Evolutionary conservation across 1,140 invertebrate species (phyloP), one percentile per base, ranked within the genome.

Genomic region (Caenorhabditis inopinata): DNA sequence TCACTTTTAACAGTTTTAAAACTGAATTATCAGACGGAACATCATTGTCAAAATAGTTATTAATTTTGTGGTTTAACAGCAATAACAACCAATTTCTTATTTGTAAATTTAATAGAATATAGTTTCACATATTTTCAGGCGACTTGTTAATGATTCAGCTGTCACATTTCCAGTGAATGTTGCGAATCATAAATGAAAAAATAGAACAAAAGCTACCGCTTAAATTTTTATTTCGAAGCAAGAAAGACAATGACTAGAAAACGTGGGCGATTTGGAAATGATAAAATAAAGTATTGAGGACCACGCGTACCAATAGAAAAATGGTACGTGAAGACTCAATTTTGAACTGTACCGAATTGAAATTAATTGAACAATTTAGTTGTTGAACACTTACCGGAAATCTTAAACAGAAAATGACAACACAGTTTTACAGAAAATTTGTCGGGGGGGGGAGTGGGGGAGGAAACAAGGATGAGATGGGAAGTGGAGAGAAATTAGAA

Each of bases 321-420:
- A 48, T 3, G 46, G 46, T 23, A 51, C 48, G 4, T 51, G 48
- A 23, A 51, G 48, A 51, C 48, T n/a, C 48, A 51, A 6, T 51
- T 51, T 51, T 51, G 48, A 51, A 51, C 48, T 51, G 48, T 23
- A 51, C 48, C 48, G 18, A 51, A 51, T 51, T n/a, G 6, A 51
- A 51, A 51, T 7, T 42, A 7, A 23, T 51, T 23, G 21, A 51
- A 51, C 48, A 23, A 51, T 23, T 6, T 23, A 51, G n/a, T 23
- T 51, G 25, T 29, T 32, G 23, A 58, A 58, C 51, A 58, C n/a
- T 68, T 68, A 68, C 58, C 58, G 58, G 58, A 68, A 32, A 5
- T 38, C 23, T 9, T 21, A 68, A 68, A 42, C 38, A 18, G 32
- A 68, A 42, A 68, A 68, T 68, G 58, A 68, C 58, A 68, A 68